Conservation (phyloP, 2,888 invertebrate genomes). For the Fragum fragum region DNA sequence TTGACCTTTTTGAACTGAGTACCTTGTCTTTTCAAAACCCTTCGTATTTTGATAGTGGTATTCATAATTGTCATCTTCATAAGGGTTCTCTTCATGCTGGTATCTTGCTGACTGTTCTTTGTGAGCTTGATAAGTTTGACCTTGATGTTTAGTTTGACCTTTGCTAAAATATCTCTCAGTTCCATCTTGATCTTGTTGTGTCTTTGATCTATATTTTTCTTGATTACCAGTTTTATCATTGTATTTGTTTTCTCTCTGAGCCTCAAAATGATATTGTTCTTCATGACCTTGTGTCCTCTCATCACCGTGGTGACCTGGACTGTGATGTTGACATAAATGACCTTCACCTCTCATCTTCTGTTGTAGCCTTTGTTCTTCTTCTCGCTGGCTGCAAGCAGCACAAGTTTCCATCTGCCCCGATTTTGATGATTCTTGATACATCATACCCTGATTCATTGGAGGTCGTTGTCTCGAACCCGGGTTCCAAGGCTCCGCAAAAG, state of each 20-base stretch:
- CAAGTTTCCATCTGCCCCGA: conserved; percentile 27
- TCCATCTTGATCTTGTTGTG: neutral
- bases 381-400: conserved; percentile 38
- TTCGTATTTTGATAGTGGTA: too few relatives aligned
- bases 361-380: conserved; percentile 27
- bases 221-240: neutral
- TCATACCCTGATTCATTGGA: conserved; percentile 3
- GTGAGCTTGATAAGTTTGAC: neutral
- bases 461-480: conserved; percentile 30
- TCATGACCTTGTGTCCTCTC: neutral
- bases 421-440: conserved; percentile 5
- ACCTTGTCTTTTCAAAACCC: too few relatives aligned
- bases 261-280: neutral
- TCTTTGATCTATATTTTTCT: neutral
- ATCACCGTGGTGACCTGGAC: neutral
- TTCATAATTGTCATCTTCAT: too few relatives aligned
- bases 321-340: conserved; percentile 6
- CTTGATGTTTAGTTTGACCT: neutral
- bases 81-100: too few relatives aligned
- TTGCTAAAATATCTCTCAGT: too few relatives aligned
- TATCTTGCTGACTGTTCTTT: neutral
- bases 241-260: neutral
- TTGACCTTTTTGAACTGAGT: conserved; percentile 21
- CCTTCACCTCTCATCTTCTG: neutral
- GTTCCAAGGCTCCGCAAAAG: conserved; percentile 70